Evolutionary conservation across 2,113 vertebrate species (phyloP), one percentile per base, ranked within the genome.

Genomic region (Nematolebias whitei): DNA sequence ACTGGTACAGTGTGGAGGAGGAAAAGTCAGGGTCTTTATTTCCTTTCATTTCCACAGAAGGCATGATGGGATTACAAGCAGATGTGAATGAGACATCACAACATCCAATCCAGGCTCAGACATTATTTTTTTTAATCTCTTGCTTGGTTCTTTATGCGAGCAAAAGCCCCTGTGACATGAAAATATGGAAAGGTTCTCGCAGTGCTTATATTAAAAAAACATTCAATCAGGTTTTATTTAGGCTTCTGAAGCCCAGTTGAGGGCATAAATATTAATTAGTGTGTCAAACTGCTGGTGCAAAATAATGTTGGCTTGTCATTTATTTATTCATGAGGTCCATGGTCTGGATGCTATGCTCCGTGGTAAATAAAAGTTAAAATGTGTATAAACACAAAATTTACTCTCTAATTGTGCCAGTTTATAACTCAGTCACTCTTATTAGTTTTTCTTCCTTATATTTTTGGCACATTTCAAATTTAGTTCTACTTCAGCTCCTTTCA

Each of bases 31-130:
- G 45, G 74, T 83, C 71, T 74, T 71, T 63, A 51, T 60, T 84
- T 82, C 74, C 68, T 69, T 68, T 54, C 68, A n/a, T n/a, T n/a
- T n/a, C 26, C 26, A 3, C 48, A 58, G 59, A 79, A 65, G 39
- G 71, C 64, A 74, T 61, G 67, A 79, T 61, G 61, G 63, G 80
- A 87, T 89, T 89, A 89, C 77, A 84, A 61, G 47, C 84, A 88
- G 85, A 86, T 78, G 85, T 80, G 85, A 71, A 73, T 48, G 63
- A 78, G 69, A 64, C 47, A 18, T 80, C 72, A 58, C 71, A 76
- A n/a, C n/a, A n/a, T n/a, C n/a, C n/a, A n/a, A 63, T 78, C 50
- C 51, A 24, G 68, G 49, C 49, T 18, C 43, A 59, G 83, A 76
- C 68, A 78, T 20, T 44, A 35, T n/a, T n/a, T n/a, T n/a, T n/a